phyloP scores from a whole-genome alignment of 2,113 vertebrate species.

The Plestiodon gilberti region DNA sequence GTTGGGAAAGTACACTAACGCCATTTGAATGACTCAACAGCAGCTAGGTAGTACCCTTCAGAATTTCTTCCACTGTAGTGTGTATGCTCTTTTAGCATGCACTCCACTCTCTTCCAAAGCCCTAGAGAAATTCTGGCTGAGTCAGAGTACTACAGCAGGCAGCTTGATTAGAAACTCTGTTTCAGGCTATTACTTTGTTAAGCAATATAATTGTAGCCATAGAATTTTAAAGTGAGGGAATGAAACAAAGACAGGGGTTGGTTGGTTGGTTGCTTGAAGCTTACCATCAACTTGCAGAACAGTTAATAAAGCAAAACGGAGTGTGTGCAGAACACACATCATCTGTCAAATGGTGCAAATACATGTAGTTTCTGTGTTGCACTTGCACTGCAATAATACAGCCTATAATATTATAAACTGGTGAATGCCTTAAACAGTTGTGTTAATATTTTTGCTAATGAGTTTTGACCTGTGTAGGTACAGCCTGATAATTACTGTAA shows the following conservation, averaged over 20 bases:
- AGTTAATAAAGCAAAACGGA: background rate
- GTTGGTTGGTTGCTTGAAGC: background rate
- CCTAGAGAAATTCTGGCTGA: conserved; percentile 3
- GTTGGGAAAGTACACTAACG: background rate
- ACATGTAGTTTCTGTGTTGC: conserved; percentile 39
- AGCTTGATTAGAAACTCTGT: conserved; percentile 21
- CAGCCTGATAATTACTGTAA: conserved; percentile 71
- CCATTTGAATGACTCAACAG: background rate
- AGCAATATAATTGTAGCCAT: conserved; percentile 11
- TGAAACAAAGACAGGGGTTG: background rate
- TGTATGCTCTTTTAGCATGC: background rate
- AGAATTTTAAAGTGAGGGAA: conserved; percentile 20
- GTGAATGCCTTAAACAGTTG: conserved; percentile 58
- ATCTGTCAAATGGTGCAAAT: conserved; percentile 38
- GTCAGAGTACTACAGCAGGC: background rate
- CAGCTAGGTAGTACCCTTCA: background rate
- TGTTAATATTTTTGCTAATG: conserved; percentile 72
- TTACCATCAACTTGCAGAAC: conserved; percentile 4
- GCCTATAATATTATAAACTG: conserved; percentile 55
- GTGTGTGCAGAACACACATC: background rate
- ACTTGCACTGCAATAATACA: conserved; percentile 51
- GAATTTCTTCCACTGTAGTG: background rate
- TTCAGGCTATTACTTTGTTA: conserved; percentile 10
- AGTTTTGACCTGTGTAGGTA: conserved; percentile 68
- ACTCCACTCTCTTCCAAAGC: conserved; percentile 21